Percentiles rank a stretch among this genome's conserved stretches.
Conservation (phyloP, 2,113 vertebrate species). For the Propithecus coquereli region DNA sequence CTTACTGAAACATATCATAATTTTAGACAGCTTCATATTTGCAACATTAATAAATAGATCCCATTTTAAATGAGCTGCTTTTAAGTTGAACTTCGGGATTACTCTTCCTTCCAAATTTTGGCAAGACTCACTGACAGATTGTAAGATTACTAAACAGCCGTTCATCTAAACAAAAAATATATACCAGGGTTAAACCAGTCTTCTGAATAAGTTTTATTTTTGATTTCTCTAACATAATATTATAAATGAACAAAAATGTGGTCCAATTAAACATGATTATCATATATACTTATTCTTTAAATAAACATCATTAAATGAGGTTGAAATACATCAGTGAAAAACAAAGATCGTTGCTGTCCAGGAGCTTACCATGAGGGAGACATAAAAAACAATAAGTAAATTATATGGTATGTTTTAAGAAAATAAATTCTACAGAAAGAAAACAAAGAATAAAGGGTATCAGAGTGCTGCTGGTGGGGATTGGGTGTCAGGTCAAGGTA, state of each 20-base stretch:
- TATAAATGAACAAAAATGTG: not conserved
- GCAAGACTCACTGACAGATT: not conserved
- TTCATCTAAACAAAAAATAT: not conserved
- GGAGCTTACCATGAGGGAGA: not conserved
- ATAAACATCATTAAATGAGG: not conserved
- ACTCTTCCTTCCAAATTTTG: not conserved
- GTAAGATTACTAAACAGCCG: not conserved
- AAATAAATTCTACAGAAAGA: not conserved
- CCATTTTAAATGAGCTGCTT: not conserved
- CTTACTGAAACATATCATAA: not conserved
- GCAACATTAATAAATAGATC: not conserved
- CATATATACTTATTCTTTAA: not conserved
- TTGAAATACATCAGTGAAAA: not conserved
- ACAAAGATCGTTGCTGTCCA: not conserved
- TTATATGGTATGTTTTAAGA: not conserved
- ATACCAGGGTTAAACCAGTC: not conserved
- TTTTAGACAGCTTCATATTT: not conserved
- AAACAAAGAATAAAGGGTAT: not conserved
- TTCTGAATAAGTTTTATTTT: not conserved
- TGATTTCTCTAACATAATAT: not conserved
- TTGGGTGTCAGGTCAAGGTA: accelerated
- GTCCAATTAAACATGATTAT: not conserved
- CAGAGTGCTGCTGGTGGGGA: accelerated
- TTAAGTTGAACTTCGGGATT: not conserved
- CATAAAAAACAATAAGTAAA: not conserved